Conservation (phyloP, 2,888 invertebrate species). For the Operophtera brumata region DNA sequence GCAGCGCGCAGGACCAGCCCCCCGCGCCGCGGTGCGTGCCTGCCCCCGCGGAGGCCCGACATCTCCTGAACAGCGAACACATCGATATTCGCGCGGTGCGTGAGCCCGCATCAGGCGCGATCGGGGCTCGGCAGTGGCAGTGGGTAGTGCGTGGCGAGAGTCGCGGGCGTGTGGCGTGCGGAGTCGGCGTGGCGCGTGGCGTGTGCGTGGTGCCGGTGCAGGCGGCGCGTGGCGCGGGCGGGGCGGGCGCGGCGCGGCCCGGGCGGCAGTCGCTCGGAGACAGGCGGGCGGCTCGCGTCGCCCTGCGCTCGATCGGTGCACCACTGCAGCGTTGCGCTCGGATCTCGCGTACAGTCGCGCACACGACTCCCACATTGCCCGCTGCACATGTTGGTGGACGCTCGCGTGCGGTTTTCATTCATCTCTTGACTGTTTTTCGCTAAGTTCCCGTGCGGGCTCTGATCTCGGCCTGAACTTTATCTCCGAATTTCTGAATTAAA, state of each 20-base stretch:
- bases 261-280: slow-evolving; percentile 76
- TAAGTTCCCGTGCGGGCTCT: slow-evolving; percentile 38
- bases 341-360: slow-evolving; percentile 59
- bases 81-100: slow-evolving; percentile 75
- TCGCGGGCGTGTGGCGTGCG: slow-evolving; percentile 52
- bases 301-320: slow-evolving; percentile 56
- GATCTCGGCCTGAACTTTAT: slow-evolving; percentile 26
- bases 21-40: slow-evolving; percentile 60
- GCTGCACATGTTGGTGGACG: slow-evolving; percentile 40
- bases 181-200: slow-evolving; percentile 52
- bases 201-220: slow-evolving; percentile 50
- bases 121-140: slow-evolving; percentile 40
- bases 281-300: slow-evolving; percentile 73
- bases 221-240: slow-evolving; percentile 54
- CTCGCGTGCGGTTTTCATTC: slow-evolving; percentile 64
- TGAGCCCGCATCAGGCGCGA: slow-evolving; percentile 58
- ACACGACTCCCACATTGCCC: slow-evolving; percentile 47
- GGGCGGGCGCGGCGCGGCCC: slow-evolving; percentile 65
- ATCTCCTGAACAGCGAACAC: slow-evolving; percentile 62
- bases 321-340: slow-evolving; percentile 62
- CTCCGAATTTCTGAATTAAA: slow-evolving; percentile 27
- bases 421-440: slow-evolving; percentile 45
- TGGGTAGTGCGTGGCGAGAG: slow-evolving; percentile 49
- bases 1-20: slow-evolving; percentile 76
- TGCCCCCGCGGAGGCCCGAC: slow-evolving; percentile 46